Percentiles rank a stretch among this genome's conserved stretches.
Conservation (phyloP, 2,113 vertebrate species). For the Orcinus orca region DNA sequence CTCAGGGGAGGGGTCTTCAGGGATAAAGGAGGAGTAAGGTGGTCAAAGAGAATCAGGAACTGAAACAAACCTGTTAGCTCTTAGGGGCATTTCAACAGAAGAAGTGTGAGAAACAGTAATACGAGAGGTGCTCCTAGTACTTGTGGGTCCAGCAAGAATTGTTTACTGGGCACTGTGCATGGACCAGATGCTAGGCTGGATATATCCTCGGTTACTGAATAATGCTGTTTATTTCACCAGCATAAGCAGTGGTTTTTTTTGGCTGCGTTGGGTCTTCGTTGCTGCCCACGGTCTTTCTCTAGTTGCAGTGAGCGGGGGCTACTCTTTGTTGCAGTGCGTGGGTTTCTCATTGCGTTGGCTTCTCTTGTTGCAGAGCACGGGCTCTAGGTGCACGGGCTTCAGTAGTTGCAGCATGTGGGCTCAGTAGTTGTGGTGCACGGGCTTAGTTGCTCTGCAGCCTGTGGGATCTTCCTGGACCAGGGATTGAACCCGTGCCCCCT, state of each 20-base stretch:
- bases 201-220: fast-evolving
- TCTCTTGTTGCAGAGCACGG: no score
- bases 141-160: background rate
- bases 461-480: no score
- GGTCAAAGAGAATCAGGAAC: background rate
- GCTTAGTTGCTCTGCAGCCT: no score
- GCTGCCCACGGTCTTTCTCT: no score
- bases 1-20: background rate
- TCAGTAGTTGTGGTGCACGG: no score
- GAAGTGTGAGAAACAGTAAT: background rate
- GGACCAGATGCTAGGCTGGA: fast-evolving
- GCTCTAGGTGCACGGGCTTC: no score
- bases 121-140: fast-evolving
- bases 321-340: no score
- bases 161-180: fast-evolving
- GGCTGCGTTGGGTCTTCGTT: no score
- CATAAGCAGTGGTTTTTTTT: fast-evolving
- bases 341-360: no score
- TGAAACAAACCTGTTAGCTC: fast-evolving
- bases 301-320: no score
- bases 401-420: no score
- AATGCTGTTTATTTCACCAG: background rate
- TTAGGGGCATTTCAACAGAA: background rate
- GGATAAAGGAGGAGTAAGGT: background rate
- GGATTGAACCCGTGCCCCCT: no score